phyloP scores from a whole-genome alignment of 2,113 vertebrate species.

The Petromus typicus region DNA sequence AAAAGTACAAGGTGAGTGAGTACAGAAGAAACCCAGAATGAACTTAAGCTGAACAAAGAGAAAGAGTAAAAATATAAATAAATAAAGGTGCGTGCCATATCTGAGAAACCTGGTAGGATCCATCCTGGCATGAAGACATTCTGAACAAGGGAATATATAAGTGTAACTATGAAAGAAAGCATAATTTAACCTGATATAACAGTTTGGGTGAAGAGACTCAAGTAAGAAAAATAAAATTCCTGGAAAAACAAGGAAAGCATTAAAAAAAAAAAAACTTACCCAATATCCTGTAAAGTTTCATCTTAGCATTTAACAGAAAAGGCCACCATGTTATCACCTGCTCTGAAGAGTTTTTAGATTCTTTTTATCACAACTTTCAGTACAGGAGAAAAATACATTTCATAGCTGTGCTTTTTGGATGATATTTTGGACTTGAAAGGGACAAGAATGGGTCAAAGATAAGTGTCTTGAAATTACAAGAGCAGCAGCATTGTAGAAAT shows the following conservation, averaged over 20 bases:
- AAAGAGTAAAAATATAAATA: background rate
- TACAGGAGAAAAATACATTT: background rate
- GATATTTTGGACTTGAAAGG: constrained; percentile 26
- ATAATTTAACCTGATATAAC: accelerated
- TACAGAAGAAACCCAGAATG: background rate
- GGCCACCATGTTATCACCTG: background rate
- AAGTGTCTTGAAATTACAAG: background rate
- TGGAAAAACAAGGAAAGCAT: background rate
- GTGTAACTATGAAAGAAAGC: accelerated
- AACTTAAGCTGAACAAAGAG: background rate
- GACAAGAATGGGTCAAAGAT: background rate
- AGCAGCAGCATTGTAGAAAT: background rate
- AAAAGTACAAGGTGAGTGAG: background rate
- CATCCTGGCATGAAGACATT: background rate
- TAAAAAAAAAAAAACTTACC: background rate
- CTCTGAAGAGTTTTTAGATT: background rate
- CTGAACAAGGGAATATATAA: too few relatives aligned
- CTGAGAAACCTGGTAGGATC: background rate
- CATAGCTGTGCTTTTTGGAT: background rate
- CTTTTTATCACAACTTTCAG: background rate
- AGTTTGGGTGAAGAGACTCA: accelerated
- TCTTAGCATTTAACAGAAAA: background rate
- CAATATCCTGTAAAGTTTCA: background rate
- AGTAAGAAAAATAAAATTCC: too few relatives aligned
- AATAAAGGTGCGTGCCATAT: background rate